Evolutionary conservation across 2,113 vertebrate species (phyloP).

Genomic region (Labrus mixtus): DNA sequence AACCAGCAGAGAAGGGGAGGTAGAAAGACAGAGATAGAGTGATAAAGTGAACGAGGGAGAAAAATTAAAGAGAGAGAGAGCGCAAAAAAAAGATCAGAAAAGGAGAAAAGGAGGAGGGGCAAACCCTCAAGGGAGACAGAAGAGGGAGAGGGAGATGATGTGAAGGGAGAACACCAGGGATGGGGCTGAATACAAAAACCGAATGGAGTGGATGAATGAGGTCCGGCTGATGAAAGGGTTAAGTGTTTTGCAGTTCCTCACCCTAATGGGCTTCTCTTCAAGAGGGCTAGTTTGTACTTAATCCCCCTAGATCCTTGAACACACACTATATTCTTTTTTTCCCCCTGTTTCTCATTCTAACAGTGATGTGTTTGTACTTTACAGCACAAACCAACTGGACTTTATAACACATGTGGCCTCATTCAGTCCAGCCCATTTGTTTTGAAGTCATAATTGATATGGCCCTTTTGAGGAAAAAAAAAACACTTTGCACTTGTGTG

Average conservation of each 20-base stretch:
- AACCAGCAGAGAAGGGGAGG: constrained; percentile 42
- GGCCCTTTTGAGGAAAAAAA: constrained; percentile 53
- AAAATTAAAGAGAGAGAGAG: constrained; percentile 39
- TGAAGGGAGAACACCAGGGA: constrained; percentile 27
- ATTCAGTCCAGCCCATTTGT: constrained; percentile 66
- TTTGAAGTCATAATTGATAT: constrained; percentile 50
- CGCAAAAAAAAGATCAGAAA: constrained; percentile 37
- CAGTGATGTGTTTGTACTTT: constrained; percentile 61
- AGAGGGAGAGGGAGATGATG: constrained; percentile 26
- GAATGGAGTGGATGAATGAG: constrained; percentile 51
- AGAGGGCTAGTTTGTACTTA: constrained; percentile 35
- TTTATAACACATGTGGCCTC: constrained; percentile 67
- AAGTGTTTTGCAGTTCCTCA: constrained; percentile 69
- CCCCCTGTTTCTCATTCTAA: constrained; percentile 3
- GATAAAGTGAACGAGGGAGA: constrained; percentile 49
- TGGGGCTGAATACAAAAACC: constrained; percentile 58
- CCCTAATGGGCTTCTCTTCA: constrained; percentile 55
- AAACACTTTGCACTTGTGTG: constrained; percentile 33
- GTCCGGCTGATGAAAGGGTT: constrained; percentile 67
- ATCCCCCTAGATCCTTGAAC: constrained; percentile 23
- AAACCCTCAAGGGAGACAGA: constrained; percentile 31
- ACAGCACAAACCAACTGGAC: constrained; percentile 60
- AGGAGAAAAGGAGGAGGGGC: constrained; percentile 55
- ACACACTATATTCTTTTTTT: constrained; percentile 27
- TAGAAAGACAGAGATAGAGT: constrained; percentile 47